These are phyloP conservation scores for Phymanthus crucifer DNA, from an alignment of 92 coral and sea anemone genomes.

Conservation along the genomic window DNA sequence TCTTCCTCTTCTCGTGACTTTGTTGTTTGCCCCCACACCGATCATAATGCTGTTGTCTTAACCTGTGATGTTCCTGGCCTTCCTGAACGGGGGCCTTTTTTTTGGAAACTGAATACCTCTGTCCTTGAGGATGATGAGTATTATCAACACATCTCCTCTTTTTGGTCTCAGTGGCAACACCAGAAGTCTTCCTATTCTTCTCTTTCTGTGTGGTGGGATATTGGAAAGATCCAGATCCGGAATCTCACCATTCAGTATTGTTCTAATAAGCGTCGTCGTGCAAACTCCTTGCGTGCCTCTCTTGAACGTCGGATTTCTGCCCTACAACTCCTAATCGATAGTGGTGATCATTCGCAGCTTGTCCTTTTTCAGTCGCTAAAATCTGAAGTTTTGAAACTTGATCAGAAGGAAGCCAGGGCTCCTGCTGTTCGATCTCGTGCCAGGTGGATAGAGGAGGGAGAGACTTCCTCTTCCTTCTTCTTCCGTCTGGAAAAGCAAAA, in stretches of 20 bases:
- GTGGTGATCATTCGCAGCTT: not conserved
- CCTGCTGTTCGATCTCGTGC: not conserved
- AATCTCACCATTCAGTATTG: not conserved
- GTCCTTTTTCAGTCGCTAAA: not conserved
- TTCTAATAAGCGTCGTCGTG: too few relatives aligned
- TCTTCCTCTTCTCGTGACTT: not conserved
- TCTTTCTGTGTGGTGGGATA: conserved; percentile 46
- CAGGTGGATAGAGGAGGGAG: not conserved
- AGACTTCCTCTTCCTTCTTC: not conserved
- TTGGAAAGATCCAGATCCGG: too few relatives aligned
- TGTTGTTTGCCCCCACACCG: conserved; percentile 8
- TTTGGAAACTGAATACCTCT: conserved; percentile 27
- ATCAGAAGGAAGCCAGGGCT: not conserved
- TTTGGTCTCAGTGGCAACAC: not conserved
- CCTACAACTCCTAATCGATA: too few relatives aligned
- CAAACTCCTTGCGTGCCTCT: too few relatives aligned
- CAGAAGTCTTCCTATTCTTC: not conserved
- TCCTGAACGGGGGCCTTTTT: not conserved
- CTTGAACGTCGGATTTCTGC: too few relatives aligned
- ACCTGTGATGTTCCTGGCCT: not conserved
- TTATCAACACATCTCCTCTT: not conserved
- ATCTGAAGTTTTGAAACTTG: not conserved
- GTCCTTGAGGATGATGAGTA: not conserved
- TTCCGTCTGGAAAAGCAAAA: not conserved
- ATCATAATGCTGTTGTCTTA: conserved; percentile 1